phyloP scores from a whole-genome alignment of 2,797 vertebrate species.

The Anabas testudineus region DNA sequence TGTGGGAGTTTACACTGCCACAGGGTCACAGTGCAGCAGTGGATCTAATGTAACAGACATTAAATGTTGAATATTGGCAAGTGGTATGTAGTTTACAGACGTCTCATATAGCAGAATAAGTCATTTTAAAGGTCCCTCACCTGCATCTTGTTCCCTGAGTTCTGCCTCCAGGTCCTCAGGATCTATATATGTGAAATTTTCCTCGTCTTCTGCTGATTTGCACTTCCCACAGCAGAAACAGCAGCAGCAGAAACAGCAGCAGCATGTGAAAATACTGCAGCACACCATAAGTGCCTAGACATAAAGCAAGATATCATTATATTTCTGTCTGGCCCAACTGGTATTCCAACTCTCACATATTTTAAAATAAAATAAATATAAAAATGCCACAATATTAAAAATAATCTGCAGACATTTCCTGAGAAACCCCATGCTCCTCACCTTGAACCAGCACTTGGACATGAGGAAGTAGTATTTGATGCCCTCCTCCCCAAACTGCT shows the following conservation, averaged over 20 bases:
- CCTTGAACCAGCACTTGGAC: constrained; percentile 97
- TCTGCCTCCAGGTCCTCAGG: constrained; percentile 88
- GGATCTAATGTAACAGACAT: too few relatives aligned
- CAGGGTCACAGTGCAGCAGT: too few relatives aligned
- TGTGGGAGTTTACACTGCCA: too few relatives aligned
- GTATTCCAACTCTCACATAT: neutral
- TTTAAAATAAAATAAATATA: neutral
- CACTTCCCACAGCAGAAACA: constrained; percentile 90
- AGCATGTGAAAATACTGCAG: constrained; percentile 86
- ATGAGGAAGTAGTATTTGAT: constrained; percentile 91
- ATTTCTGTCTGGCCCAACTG: neutral
- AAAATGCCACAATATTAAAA: neutral
- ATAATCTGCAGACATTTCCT: neutral
- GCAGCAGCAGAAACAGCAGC: constrained; percentile 90
- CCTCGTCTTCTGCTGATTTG: constrained; percentile 70
- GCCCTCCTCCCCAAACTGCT: constrained; percentile 92
- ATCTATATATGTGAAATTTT: constrained; percentile 74
- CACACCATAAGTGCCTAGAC: constrained; percentile 83
- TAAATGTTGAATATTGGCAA: too few relatives aligned
- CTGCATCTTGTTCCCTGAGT: constrained; percentile 76
- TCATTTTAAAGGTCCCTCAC: constrained; percentile 58
- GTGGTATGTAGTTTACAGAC: too few relatives aligned
- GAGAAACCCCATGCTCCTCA: constrained; percentile 56
- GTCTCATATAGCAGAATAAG: too few relatives aligned
- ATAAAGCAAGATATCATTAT: neutral